phyloP scores from a whole-genome alignment of 2,888 invertebrate genomes.

The Didymodactylos carnosus region DNA sequence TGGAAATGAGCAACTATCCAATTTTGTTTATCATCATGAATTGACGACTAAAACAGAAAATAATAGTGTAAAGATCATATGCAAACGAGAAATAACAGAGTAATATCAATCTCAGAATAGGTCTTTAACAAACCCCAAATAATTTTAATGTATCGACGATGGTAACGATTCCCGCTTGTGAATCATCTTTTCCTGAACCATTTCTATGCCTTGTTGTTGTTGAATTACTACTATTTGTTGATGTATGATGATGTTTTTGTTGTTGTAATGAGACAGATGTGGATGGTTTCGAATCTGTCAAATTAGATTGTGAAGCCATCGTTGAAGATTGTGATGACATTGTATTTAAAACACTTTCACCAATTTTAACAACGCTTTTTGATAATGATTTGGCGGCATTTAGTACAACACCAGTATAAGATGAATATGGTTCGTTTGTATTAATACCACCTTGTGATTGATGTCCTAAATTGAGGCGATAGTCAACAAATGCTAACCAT shows the following conservation, averaged over 20 bases:
- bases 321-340: background rate
- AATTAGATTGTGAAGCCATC: background rate
- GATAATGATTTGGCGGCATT: constrained; percentile 14
- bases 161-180: constrained; percentile 1
- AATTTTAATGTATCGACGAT: constrained; percentile 10
- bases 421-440: constrained; percentile 1
- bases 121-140: background rate
- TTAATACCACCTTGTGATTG: background rate
- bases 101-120: background rate
- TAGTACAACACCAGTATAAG: constrained; percentile 4
- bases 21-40: constrained; percentile 10
- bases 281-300: background rate
- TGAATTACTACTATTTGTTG: background rate
- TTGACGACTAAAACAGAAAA: background rate
- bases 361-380: constrained; percentile 7
- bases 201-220: background rate
- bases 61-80: background rate
- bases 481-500: constrained; percentile 14
- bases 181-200: constrained; percentile 4
- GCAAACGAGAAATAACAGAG: no score
- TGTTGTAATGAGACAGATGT: no score
- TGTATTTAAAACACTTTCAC: constrained; percentile 3
- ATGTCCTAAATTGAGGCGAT: background rate
- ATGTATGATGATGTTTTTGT: background rate
- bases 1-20: constrained; percentile 13